Base-by-base conservation (phyloP, 2,113 vertebrate species). In the Eclectus roratus region DNA sequence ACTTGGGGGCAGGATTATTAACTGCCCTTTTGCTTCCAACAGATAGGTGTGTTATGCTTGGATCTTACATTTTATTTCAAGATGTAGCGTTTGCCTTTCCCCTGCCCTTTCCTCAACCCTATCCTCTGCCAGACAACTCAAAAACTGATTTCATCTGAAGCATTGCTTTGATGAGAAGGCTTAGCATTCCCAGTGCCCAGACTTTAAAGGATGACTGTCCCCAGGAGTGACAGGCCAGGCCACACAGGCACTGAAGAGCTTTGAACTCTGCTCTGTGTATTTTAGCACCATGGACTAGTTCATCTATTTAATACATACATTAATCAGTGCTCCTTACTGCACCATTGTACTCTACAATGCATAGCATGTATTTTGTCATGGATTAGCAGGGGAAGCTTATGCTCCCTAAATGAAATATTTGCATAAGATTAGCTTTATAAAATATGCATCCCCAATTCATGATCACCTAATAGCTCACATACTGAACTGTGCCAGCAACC, bases 111-210 rank as follows among this genome's bases (percentile, higher is more conserved):
- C 50, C 53, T 77, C 85, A 78, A 43, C 46, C 55, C 46, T 50
- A 50, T 47, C 11, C 37, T 84, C 77, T 86, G 64, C 60, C 80
- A 88, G 74, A 41, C 14, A 1, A 58, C 49, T 80, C 79, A 81
- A 85, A 93, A 91, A 60, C 43, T 84, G 41, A 84, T 84, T 92
- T 80, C 37, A 79, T 83, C 28, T 47, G 72, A 39, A 73, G 18
- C 87, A 76, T 80, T 1, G 7, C 35, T 84, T 47, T 91, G 83
- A 78, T 1, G 4, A 91, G 39, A 65, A 81, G 14, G 60, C 43
- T 93, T 63, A 80, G 69, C 0, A 0, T 84, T 94, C 64, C 68
- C 77, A 64, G 64, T 0, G 0, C 46, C 35, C 1, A 1, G 10
- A 24, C 46, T 93, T 78, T 84, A 66, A 73, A 79, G 55, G 39